These are phyloP conservation scores for Hermaeophaga mercurialis DNA, from an alignment of 2,888 invertebrate genomes.

Conservation along the genomic window DNA sequence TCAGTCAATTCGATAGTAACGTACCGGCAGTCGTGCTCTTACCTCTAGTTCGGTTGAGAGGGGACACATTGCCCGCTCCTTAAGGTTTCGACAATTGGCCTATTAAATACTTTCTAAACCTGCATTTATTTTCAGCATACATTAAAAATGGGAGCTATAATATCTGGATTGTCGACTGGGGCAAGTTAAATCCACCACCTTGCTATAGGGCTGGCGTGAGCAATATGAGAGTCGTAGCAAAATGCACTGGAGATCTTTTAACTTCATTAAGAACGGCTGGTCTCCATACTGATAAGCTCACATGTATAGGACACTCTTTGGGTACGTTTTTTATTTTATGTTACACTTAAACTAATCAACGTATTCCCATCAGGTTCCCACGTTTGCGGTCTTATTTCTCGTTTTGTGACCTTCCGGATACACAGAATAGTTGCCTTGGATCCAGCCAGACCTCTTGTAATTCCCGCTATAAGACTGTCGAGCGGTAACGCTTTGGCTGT, in stretches of 20 bases:
- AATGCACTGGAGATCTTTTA: constrained; percentile 70
- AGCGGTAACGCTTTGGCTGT: constrained; percentile 78
- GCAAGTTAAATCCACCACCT: constrained; percentile 69
- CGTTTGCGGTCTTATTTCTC: constrained; percentile 75
- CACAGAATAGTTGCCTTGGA: constrained; percentile 76
- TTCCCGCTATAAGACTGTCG: constrained; percentile 63
- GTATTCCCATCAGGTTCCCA: constrained; percentile 76
- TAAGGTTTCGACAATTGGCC: not conserved
- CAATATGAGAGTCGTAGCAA: constrained; percentile 73
- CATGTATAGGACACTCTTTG: constrained; percentile 76
- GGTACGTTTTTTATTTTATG: constrained; percentile 40
- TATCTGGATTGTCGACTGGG: constrained; percentile 80
- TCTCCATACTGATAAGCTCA: constrained; percentile 67
- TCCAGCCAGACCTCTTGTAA: constrained; percentile 75
- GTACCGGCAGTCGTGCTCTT: too few species aligned
- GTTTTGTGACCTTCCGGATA: constrained; percentile 72
- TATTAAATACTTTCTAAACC: not conserved
- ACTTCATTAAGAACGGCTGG: constrained; percentile 69
- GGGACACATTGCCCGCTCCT: too few species aligned
- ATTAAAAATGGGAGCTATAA: constrained; percentile 75
- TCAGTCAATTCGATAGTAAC: too few species aligned
- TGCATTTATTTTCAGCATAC: constrained; percentile 67
- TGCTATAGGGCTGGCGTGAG: constrained; percentile 74
- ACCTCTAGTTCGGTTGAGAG: too few species aligned
- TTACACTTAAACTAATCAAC: too few species aligned